Conservation (phyloP, 2,888 invertebrate species). For the Chironomus tentans region DNA sequence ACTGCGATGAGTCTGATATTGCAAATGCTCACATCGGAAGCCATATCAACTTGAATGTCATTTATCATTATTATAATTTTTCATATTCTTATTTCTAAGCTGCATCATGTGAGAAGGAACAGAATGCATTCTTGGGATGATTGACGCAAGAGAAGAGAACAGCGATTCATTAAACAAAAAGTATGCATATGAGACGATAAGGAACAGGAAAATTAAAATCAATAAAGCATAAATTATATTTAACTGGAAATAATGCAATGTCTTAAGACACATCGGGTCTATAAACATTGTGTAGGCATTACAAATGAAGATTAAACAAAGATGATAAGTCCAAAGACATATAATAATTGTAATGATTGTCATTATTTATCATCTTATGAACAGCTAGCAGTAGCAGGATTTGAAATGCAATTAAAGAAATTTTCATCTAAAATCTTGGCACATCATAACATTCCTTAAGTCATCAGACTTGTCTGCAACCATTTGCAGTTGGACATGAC, state of each 20-base stretch:
- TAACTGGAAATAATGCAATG: neutral
- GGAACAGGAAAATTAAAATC: neutral
- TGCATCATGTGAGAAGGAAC: neutral
- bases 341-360: neutral
- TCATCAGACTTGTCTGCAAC: neutral
- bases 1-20: too few species aligned
- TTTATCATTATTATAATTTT: neutral
- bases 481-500: neutral
- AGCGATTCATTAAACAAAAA: neutral
- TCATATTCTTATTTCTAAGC: neutral
- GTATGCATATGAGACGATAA: neutral
- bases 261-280: neutral
- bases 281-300: neutral
- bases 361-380: neutral
- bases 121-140: neutral
- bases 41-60: neutral
- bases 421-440: neutral
- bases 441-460: neutral
- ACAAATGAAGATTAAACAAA: neutral
- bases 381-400: neutral
- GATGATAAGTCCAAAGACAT: neutral
- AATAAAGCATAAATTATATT: slow-evolving; percentile 15
- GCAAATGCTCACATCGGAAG: neutral
- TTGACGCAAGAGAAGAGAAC: neutral
- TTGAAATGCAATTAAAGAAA: neutral